phyloP scores from a whole-genome alignment of 2,888 invertebrate species.

The Scaptomyza flava region DNA sequence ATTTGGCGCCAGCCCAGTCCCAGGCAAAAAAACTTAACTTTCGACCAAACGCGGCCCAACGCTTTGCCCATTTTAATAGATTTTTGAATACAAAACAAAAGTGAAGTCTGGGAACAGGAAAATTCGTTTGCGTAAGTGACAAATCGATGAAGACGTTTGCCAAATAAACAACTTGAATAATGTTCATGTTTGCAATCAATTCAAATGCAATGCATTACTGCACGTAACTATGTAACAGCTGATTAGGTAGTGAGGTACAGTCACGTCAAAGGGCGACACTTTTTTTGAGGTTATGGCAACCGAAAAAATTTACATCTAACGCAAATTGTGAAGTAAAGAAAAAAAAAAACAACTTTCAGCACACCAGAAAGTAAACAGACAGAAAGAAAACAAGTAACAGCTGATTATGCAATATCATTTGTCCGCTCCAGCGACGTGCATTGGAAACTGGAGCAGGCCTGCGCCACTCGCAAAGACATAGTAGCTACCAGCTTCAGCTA shows the following conservation, averaged over 20 bases:
- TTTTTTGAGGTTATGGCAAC: slow-evolving; percentile 53
- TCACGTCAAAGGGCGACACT: slow-evolving; percentile 58
- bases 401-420: slow-evolving; percentile 73
- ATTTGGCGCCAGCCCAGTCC: slow-evolving; percentile 14
- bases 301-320: slow-evolving; percentile 63
- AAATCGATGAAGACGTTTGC: slow-evolving; percentile 39
- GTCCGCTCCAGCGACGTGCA: slow-evolving; percentile 66
- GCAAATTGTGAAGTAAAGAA: slow-evolving; percentile 50
- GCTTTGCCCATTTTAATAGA: slow-evolving; percentile 62
- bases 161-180: slow-evolving; percentile 24
- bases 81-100: slow-evolving; percentile 41
- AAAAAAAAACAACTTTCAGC: slow-evolving; percentile 35
- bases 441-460: slow-evolving; percentile 66
- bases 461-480: slow-evolving; percentile 21
- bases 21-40: slow-evolving; percentile 32
- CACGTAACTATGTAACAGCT: slow-evolving; percentile 18
- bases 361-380: slow-evolving; percentile 22
- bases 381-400: slow-evolving; percentile 62
- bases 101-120: slow-evolving; percentile 60
- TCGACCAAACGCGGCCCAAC: slow-evolving; percentile 43
- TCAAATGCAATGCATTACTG: slow-evolving; percentile 46
- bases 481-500: slow-evolving; percentile 7
- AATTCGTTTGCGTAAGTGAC: slow-evolving; percentile 25
- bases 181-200: slow-evolving; percentile 25
- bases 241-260: slow-evolving; percentile 71